Percentiles rank a stretch among this genome's conserved stretches.
phyloP scores from a whole-genome alignment of 1,140 invertebrate species.

The Cydia fagiglandana region DNA sequence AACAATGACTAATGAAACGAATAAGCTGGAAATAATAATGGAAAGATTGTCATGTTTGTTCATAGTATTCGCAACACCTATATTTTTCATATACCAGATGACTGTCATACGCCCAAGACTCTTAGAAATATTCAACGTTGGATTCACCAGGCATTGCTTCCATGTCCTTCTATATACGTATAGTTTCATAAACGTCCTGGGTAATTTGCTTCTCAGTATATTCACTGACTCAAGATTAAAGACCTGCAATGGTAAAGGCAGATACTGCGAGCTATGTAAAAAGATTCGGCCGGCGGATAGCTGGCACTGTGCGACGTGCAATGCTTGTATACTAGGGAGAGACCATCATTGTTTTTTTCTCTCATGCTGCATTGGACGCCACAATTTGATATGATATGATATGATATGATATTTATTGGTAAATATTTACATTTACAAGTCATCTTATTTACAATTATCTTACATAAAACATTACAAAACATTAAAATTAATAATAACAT shows the following conservation, averaged over 20 bases:
- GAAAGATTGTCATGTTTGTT: neutral
- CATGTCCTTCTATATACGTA: neutral
- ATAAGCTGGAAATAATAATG: neutral
- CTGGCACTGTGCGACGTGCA: constrained; percentile 9
- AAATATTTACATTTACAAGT: too few relatives aligned
- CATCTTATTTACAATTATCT: too few relatives aligned
- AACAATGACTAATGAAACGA: neutral
- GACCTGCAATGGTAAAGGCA: neutral
- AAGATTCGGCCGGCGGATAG: neutral
- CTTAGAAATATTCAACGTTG: neutral
- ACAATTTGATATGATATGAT: too few relatives aligned
- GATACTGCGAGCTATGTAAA: neutral
- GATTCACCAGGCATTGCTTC: neutral
- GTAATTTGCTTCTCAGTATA: constrained; percentile 12
- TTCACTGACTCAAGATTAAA: neutral
- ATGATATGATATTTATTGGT: too few relatives aligned
- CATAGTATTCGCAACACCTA: neutral
- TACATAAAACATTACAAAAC: too few relatives aligned
- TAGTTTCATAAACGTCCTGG: neutral
- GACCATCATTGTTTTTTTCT: constrained; percentile 14
- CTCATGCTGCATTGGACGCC: neutral
- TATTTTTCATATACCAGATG: neutral
- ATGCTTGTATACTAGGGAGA: constrained; percentile 1
- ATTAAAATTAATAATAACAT: too few relatives aligned
- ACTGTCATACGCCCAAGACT: neutral